Evolutionary conservation across 2,113 vertebrate genomes (phyloP).

Genomic region (Microcebus jonahi): DNA sequence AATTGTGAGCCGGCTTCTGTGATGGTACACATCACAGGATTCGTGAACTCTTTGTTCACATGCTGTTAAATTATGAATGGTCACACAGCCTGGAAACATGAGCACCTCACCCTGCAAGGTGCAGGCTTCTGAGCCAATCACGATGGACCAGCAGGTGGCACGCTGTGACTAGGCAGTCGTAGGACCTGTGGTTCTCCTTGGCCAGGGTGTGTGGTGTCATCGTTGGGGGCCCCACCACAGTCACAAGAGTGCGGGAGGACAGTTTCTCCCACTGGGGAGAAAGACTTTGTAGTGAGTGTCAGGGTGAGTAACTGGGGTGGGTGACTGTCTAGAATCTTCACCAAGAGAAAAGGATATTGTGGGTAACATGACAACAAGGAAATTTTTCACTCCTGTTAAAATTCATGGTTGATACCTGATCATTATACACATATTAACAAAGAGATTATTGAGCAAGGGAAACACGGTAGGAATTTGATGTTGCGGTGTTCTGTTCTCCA

Average conservation of each 20-base stretch:
- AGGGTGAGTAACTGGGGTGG: fast-evolving
- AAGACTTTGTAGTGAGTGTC: not conserved
- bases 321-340: not conserved
- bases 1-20: not conserved
- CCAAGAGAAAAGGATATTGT: not conserved
- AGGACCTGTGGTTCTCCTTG: not conserved
- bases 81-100: not conserved
- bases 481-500: not conserved
- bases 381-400: not conserved
- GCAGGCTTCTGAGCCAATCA: not conserved
- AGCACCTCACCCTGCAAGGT: not conserved
- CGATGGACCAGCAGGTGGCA: fast-evolving
- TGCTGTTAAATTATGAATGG: not conserved
- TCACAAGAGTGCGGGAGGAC: not conserved
- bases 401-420: not conserved
- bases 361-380: not conserved
- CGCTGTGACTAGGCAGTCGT: fast-evolving
- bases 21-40: not conserved
- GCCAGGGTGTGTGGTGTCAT: not conserved
- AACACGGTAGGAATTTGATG: not conserved
- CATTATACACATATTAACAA: not conserved
- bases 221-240: not conserved
- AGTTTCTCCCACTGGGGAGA: not conserved
- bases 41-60: no score
- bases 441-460: not conserved